phyloP scores from a whole-genome alignment of 2,888 invertebrate species.

The Acleris sparsana region DNA sequence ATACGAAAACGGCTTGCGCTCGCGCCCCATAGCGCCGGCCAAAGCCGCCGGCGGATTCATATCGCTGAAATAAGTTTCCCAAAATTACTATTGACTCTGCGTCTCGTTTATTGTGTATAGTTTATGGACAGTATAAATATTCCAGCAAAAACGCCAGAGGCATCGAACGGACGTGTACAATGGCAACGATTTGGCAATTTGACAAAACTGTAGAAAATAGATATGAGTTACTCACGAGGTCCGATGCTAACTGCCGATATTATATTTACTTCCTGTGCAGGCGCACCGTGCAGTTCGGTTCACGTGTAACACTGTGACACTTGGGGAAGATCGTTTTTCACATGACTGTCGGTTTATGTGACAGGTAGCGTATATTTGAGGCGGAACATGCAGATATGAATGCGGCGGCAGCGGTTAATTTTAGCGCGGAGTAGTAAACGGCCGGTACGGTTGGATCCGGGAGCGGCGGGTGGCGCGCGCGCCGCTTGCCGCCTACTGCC shows the following conservation, averaged over 20 bases:
- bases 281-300: slow-evolving; percentile 18
- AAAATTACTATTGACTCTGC: slow-evolving; percentile 45
- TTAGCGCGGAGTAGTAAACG: slow-evolving; percentile 73
- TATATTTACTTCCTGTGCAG: slow-evolving; percentile 64
- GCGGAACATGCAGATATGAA: slow-evolving; percentile 74
- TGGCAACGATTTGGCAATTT: slow-evolving; percentile 67
- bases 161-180: slow-evolving; percentile 46
- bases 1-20: slow-evolving; percentile 97
- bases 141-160: slow-evolving; percentile 53
- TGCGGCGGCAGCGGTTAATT: slow-evolving; percentile 79
- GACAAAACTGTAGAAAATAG: slow-evolving; percentile 73
- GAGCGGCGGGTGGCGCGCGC: slow-evolving; percentile 71
- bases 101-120: slow-evolving; percentile 37
- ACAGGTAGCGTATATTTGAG: slow-evolving; percentile 70
- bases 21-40: slow-evolving; percentile 94
- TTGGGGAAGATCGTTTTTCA: slow-evolving; percentile 59
- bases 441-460: slow-evolving; percentile 68
- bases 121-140: slow-evolving; percentile 53
- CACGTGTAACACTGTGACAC: slow-evolving; percentile 54
- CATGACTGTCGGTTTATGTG: slow-evolving; percentile 61
- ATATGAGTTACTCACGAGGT: slow-evolving; percentile 72
- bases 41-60: slow-evolving; percentile 92
- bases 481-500: slow-evolving; percentile 80
- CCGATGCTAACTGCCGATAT: slow-evolving; percentile 57
- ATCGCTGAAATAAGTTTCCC: slow-evolving; percentile 68